Base-by-base conservation (phyloP, 2,113 vertebrate genomes). In the Erythrocercus mccallii region DNA sequence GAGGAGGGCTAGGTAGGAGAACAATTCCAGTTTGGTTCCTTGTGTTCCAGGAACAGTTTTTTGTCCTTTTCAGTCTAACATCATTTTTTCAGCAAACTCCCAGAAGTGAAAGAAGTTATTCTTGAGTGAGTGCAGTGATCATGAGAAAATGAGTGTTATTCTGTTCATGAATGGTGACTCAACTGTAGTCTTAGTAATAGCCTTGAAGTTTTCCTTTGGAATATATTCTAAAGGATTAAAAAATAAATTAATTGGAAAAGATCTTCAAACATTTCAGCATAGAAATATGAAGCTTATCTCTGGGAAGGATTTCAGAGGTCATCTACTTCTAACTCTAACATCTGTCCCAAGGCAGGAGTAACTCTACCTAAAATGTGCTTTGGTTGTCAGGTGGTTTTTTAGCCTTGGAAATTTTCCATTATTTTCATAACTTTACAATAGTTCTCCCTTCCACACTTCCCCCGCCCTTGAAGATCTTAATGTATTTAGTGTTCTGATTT, bases 401-500 rank as follows among this genome's bases (percentile, higher is more conserved):
- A 48, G 10, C 50, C 80, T 79, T 85, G 37, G 76, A 58, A 95
- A 24, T 81, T 30, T 92, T 44, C 20, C 31, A 11, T 66, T 94
- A 44, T 81, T 94, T 61, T 91, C 83, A 57, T 81, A 94, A 74
- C 28, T 70, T 83, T 92, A 13, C 5, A 53, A 45, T 12, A 95
- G 12, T 45, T 58, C 31, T 72, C 40, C 17, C 3, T 12, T 60
- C 38, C 10, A 10, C 4, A n/a, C n/a, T n/a, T n/a, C n/a, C 4
- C 35, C 27, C 17, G 0, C 37, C 38, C 25, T 23, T 56, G 40
- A 88, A 81, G 62, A 62, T 88, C 47, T 94, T 95, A 86, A 92
- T 85, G 89, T 90, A 95, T 88, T 78, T 96, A 97, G 85, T 91
- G 89, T 70, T 95, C 93, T 73, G 83, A 85, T 96, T 96, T 92